A percentile compares a stretch with the other conserved stretches of the same genome.
phyloP scores from a whole-genome alignment of 1,140 invertebrate genomes.

The Lanistes nyassanus region DNA sequence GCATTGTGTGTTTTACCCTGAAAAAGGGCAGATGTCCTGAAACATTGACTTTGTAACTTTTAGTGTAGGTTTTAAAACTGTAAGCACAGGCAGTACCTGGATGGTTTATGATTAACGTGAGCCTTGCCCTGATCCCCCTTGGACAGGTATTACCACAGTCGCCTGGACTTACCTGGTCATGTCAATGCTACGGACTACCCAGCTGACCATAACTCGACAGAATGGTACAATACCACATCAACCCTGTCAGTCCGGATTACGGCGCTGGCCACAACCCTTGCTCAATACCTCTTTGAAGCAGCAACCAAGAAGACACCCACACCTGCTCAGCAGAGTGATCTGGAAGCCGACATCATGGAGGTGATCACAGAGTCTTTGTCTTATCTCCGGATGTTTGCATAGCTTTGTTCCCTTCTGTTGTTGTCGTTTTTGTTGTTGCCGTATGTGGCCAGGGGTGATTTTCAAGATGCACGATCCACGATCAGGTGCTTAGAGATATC shows the following conservation, averaged over 20 bases:
- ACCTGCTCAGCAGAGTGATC: constrained; percentile 13
- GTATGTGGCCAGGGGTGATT: background rate
- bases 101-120: too few relatives aligned
- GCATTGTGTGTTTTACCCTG: too few relatives aligned
- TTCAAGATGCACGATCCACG: too few relatives aligned
- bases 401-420: constrained; percentile 1
- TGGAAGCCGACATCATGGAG: constrained; percentile 30
- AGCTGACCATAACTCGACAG: constrained; percentile 13
- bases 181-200: constrained; percentile 40
- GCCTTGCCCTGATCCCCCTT: too few relatives aligned
- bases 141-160: constrained; percentile 80
- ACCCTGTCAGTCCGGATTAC: constrained; percentile 44
- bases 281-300: constrained; percentile 48
- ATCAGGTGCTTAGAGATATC: too few relatives aligned
- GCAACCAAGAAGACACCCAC: constrained; percentile 41
- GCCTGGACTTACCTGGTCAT: constrained; percentile 73
- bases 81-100: too few relatives aligned
- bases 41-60: too few relatives aligned
- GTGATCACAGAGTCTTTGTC: constrained; percentile 30
- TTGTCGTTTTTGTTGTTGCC: background rate
- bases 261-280: constrained; percentile 48
- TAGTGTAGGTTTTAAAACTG: too few relatives aligned
- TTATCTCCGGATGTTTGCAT: background rate
- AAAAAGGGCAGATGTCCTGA: too few relatives aligned
- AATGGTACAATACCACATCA: constrained; percentile 43